Evolutionary conservation across 2,797 vertebrate species (phyloP).

Genomic region (Galagoides demidoff): DNA sequence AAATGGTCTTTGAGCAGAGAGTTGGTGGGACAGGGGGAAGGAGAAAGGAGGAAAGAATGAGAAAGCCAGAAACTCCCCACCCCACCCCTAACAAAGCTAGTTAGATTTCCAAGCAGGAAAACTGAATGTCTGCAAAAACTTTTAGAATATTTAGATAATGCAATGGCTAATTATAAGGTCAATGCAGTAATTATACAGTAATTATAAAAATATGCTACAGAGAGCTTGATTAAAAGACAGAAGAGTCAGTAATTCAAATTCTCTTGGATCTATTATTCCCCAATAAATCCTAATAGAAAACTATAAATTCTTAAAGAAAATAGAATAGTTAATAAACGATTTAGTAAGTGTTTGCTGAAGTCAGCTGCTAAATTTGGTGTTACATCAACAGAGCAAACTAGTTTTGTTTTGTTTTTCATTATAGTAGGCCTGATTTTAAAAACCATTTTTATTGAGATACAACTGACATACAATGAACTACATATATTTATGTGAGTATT

Average conservation of each 20-base stretch:
- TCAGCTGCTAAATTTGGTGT: background rate
- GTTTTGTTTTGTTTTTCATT: background rate
- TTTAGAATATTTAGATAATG: background rate
- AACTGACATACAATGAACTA: background rate
- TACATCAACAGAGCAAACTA: background rate
- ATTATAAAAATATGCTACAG: no score
- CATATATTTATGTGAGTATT: background rate
- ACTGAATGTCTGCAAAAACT: background rate
- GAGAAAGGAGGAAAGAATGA: background rate
- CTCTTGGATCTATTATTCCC: background rate
- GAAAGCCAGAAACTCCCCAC: background rate
- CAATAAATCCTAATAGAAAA: background rate
- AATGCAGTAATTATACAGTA: conserved; percentile 18
- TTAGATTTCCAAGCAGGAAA: conserved; percentile 27
- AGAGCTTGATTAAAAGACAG: background rate
- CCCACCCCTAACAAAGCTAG: background rate
- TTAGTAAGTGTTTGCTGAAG: background rate
- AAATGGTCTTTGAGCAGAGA: background rate
- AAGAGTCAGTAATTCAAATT: conserved; percentile 32
- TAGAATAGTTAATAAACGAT: background rate
- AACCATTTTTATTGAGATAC: background rate
- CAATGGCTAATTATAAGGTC: background rate
- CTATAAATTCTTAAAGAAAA: conserved; percentile 24
- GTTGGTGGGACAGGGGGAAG: no score
- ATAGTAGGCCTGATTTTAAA: background rate